Evolutionary conservation across 2,888 invertebrate genomes (phyloP).

Genomic region (Melinaea menophilus): DNA sequence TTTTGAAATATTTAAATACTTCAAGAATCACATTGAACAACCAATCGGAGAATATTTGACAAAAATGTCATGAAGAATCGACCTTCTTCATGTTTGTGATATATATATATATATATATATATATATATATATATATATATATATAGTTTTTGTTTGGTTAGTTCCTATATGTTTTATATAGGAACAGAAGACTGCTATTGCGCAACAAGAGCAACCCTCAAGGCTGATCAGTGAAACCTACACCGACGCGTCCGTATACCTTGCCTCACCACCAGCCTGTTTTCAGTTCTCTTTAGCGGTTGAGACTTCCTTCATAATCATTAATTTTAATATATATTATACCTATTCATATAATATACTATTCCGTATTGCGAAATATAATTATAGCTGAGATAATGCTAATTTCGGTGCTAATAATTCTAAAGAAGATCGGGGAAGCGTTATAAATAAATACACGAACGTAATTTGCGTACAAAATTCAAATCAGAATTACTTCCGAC

Average conservation of each 20-base stretch:
- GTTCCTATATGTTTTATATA: slow-evolving; percentile 17
- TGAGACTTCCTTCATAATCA: slow-evolving; percentile 18
- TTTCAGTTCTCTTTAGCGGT: slow-evolving; percentile 40
- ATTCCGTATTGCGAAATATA: not conserved
- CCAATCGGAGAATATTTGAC: too few species aligned
- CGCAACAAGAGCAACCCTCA: slow-evolving; percentile 52
- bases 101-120: too few species aligned
- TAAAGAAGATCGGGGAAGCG: slow-evolving; percentile 53
- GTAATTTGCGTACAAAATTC: slow-evolving; percentile 63
- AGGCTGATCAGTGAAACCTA: slow-evolving; percentile 60
- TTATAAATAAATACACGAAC: slow-evolving; percentile 46
- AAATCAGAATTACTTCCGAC: slow-evolving; percentile 73
- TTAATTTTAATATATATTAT: slow-evolving; percentile 1
- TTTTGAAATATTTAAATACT: slow-evolving; percentile 47
- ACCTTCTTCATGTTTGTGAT: too few species aligned
- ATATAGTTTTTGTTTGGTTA: slow-evolving; percentile 22
- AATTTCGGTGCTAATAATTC: slow-evolving; percentile 36
- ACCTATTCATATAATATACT: not conserved
- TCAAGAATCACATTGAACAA: too few species aligned
- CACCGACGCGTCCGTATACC: slow-evolving; percentile 55
- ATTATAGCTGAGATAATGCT: not conserved
- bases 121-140: not conserved
- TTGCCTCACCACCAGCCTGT: slow-evolving; percentile 45
- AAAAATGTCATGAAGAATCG: too few species aligned
- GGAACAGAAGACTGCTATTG: slow-evolving; percentile 35